Conservation (phyloP, 92 coral and sea anemone species). For the Porites rus region DNA sequence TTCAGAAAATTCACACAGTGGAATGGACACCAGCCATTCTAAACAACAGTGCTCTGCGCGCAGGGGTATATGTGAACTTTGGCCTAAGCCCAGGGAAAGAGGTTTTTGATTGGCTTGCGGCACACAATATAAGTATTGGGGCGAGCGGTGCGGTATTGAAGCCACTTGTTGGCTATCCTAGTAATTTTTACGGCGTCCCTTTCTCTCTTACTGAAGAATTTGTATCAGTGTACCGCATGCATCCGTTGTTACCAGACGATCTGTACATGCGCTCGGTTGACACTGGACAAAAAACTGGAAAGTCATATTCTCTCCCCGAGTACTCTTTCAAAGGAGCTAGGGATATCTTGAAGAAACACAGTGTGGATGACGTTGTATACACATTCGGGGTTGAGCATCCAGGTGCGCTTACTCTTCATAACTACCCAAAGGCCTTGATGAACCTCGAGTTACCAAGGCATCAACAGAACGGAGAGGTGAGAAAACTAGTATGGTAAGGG, state of each 20-base stretch:
- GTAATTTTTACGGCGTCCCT: constrained; percentile 64
- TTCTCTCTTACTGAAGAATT: constrained; percentile 89
- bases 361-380: constrained; percentile 70
- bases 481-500: background rate
- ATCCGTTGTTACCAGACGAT: constrained; percentile 77
- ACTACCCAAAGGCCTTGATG: constrained; percentile 78
- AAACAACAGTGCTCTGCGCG: constrained; percentile 76
- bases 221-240: constrained; percentile 89
- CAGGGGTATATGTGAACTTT: constrained; percentile 78
- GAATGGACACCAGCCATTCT: constrained; percentile 93
- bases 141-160: constrained; percentile 41
- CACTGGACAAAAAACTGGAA: constrained; percentile 19
- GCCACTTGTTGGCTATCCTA: constrained; percentile 73
- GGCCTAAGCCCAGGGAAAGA: constrained; percentile 80
- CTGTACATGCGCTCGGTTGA: constrained; percentile 42
- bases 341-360: constrained; percentile 41
- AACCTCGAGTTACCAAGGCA: constrained; percentile 68
- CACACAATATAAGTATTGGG: constrained; percentile 54
- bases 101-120: constrained; percentile 63
- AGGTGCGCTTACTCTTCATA: constrained; percentile 82
- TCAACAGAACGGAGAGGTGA: constrained; percentile 83
- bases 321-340: constrained; percentile 77
- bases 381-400: constrained; percentile 86
- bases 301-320: constrained; percentile 46
- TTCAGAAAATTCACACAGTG: constrained; percentile 83